These are phyloP conservation scores for Macrobrachium rosenbergii DNA, from an alignment of 1,140 invertebrate genomes.

Conservation along the genomic window DNA sequence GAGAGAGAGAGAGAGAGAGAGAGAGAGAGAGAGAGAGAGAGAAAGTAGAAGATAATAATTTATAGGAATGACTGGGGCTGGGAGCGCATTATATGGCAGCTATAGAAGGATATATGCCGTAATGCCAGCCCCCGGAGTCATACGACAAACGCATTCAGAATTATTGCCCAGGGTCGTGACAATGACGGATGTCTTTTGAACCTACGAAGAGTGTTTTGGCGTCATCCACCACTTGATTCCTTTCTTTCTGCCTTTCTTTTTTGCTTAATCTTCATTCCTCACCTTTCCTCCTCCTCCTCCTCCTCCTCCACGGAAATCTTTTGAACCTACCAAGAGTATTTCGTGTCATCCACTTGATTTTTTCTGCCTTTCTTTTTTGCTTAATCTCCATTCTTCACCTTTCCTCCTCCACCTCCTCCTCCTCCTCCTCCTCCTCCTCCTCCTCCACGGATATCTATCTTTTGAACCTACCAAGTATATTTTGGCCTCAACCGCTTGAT, in stretches of 20 bases:
- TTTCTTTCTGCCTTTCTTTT: neutral
- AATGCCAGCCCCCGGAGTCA: no score
- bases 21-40: conserved; percentile 44
- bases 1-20: conserved; percentile 29
- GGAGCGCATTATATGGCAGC: neutral
- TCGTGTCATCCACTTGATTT: neutral
- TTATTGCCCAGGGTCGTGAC: neutral
- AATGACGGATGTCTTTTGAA: neutral
- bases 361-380: neutral
- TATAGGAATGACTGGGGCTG: neutral
- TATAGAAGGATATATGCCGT: neutral
- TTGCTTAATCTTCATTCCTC: neutral
- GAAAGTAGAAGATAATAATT: conserved; percentile 26
- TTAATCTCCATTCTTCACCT: neutral
- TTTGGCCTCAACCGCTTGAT: no score
- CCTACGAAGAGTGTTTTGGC: neutral
- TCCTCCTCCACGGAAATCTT: conserved; percentile 3
- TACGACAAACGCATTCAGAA: no score
- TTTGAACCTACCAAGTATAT: no score
- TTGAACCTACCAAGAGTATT: neutral
- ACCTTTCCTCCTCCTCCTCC: conserved; percentile 10
- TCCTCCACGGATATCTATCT: no score
- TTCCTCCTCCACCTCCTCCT: neutral
- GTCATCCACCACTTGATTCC: neutral
- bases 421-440: neutral